Percentiles rank a stretch among this genome's conserved stretches.
phyloP scores from a whole-genome alignment of 2,113 vertebrate genomes.

The Prionailurus bengalensis region DNA sequence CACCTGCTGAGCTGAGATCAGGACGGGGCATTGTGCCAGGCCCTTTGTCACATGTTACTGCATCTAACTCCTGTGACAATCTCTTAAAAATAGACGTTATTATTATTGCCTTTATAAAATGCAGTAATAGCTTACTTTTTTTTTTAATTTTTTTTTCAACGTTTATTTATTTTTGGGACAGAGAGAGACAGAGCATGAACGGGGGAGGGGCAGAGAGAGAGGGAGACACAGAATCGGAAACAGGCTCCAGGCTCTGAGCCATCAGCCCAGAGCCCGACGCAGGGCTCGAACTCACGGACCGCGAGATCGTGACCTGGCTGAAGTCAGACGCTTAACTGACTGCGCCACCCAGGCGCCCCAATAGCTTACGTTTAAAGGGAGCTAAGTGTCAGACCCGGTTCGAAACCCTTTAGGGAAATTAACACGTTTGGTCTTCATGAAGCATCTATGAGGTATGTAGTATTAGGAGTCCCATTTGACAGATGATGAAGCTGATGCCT shows the following conservation, averaged over 20 bases:
- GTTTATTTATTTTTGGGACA: too few relatives aligned
- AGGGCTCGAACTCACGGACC: too few relatives aligned
- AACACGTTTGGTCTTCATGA: accelerated
- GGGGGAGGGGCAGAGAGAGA: too few relatives aligned
- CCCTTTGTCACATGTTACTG: neutral
- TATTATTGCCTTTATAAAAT: neutral
- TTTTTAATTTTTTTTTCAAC: too few relatives aligned
- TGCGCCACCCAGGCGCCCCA: too few relatives aligned
- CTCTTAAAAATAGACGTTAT: constrained; percentile 28
- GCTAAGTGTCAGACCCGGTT: neutral
- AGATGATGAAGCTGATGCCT: neutral
- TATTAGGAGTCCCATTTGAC: neutral
- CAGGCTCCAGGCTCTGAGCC: too few relatives aligned
- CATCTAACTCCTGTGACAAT: neutral
- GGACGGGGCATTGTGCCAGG: neutral
- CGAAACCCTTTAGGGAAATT: neutral
- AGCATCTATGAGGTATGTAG: neutral
- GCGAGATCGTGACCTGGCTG: too few relatives aligned
- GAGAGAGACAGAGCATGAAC: too few relatives aligned
- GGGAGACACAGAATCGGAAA: too few relatives aligned
- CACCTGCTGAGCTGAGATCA: neutral
- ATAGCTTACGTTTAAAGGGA: neutral
- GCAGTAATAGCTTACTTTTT: neutral
- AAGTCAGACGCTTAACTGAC: too few relatives aligned
- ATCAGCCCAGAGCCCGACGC: too few relatives aligned